Evolutionary conservation across 2,888 invertebrate species (phyloP).

Genomic region (Boloria selene): DNA sequence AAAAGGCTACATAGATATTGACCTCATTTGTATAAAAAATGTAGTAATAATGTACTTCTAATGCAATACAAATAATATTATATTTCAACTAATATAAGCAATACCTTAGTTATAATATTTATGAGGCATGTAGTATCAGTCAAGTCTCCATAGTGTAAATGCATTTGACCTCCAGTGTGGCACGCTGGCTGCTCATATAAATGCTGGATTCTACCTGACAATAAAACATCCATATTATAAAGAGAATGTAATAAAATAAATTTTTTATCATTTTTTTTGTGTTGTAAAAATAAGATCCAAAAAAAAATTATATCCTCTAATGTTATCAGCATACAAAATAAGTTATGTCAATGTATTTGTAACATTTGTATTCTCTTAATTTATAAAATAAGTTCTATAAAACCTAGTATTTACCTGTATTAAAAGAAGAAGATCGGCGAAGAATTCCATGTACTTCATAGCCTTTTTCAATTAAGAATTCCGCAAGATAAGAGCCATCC

Average conservation of each 20-base stretch:
- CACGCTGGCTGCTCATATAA: slow-evolving; percentile 94
- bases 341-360: not conserved
- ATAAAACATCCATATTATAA: not conserved
- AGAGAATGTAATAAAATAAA: not conserved
- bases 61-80: not conserved
- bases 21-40: no score
- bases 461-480: slow-evolving; percentile 94
- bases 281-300: no score
- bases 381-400: not conserved
- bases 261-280: not conserved
- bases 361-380: not conserved
- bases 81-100: slow-evolving; percentile 17
- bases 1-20: no score
- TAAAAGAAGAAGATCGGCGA: slow-evolving; percentile 96
- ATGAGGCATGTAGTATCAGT: slow-evolving; percentile 96
- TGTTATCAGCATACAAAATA: no score
- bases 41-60: no score
- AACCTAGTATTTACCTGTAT: slow-evolving; percentile 83
- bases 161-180: slow-evolving; percentile 94
- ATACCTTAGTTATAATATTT: slow-evolving; percentile 72
- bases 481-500: slow-evolving; percentile 99
- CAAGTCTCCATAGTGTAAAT: slow-evolving; percentile 98
- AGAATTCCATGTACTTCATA: slow-evolving; percentile 98
- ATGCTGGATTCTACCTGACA: slow-evolving; percentile 91
- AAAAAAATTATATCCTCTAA: no score